Evolutionary conservation across 2,113 vertebrate genomes (phyloP), one percentile per base, ranked within the genome.

Genomic region (Urocynchramus pylzowi): DNA sequence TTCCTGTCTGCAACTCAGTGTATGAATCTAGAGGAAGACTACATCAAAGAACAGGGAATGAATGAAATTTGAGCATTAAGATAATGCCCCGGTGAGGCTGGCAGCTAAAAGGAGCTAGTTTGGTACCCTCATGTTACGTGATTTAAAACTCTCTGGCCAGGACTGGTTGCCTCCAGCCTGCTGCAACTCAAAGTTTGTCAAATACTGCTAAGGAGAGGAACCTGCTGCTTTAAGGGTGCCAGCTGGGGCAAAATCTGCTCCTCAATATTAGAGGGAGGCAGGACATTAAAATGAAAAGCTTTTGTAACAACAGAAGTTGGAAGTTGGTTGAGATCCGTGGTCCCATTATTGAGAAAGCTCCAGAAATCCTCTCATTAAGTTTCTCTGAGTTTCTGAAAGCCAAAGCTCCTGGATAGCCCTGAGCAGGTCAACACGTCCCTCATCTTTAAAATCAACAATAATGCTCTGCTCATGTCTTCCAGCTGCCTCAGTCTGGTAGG

Each of bases 381-480:
- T 92, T 27, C 61, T 47, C 39, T 18, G 41, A 80, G 84, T 47
- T 89, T 78, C 44, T 91, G 92, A 89, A 60, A 94, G 59, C 77
- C 65, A 41, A 63, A 95, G 50, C 84, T 87, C 59, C 56, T 77
- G 49, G 42, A 20, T 16, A 63, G 81, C 82, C 44, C 81, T n/a
- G 87, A 94, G 69, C 52, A 63, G 64, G 30, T 89, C 67, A 69
- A 65, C 31, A 7, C 4, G 11, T 89, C 56, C 74, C 80, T 94
- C 63, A 24, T 94, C 71, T 94, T 89, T 91, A 61, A 88, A 94
- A 74, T 79, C 54, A 65, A 7, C 71, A 53, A 0, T 65, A 80
- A 90, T 92, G 80, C 42, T 90, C 73, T 83, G 41, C 70, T 86
- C 68, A 1, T 41, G 45, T 41, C 64, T 94, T 69, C 67, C 54